Percentiles rank a stretch among this genome's conserved stretches.
Conservation (phyloP, 2,888 invertebrate species). For the Caenorhabditis zanzibari region DNA sequence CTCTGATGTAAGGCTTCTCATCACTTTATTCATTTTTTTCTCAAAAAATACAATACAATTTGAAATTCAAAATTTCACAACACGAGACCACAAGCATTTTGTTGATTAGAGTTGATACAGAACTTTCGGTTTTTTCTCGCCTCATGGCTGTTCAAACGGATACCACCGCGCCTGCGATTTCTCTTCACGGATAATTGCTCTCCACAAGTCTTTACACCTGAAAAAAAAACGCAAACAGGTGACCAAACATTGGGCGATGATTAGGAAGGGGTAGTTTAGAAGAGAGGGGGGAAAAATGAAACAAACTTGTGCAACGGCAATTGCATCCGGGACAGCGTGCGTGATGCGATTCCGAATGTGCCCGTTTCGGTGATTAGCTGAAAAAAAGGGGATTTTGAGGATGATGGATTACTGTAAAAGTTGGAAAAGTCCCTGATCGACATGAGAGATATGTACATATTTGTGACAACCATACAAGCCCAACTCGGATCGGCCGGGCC, state of each 20-base stretch:
- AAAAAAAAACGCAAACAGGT: constrained; percentile 45
- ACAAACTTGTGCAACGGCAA: constrained; percentile 80
- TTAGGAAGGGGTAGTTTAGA: constrained; percentile 7
- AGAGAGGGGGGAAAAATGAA: constrained; percentile 2
- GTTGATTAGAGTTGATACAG: not conserved
- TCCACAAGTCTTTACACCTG: constrained; percentile 82
- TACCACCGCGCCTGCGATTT: constrained; percentile 83
- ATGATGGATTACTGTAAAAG: not conserved
- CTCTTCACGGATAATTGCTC: constrained; percentile 83
- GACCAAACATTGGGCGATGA: constrained; percentile 31
- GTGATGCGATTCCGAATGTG: constrained; percentile 80
- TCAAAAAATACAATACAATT: constrained; percentile 7
- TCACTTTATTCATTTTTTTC: not conserved
- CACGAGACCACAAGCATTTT: constrained; percentile 12
- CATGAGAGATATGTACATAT: no score
- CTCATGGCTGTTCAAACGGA: constrained; percentile 78
- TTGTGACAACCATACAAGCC: no score
- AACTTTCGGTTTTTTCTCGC: not conserved
- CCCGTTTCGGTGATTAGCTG: constrained; percentile 82
- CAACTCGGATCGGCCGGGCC: no score
- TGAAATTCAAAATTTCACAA: constrained; percentile 21
- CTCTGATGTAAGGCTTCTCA: constrained; percentile 3
- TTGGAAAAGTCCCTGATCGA: no score
- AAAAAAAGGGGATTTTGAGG: constrained; percentile 34
- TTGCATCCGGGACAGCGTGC: constrained; percentile 79